These are phyloP conservation scores for Mellivora capensis DNA, from an alignment of 2,113 vertebrate species.

Conservation along the genomic window DNA sequence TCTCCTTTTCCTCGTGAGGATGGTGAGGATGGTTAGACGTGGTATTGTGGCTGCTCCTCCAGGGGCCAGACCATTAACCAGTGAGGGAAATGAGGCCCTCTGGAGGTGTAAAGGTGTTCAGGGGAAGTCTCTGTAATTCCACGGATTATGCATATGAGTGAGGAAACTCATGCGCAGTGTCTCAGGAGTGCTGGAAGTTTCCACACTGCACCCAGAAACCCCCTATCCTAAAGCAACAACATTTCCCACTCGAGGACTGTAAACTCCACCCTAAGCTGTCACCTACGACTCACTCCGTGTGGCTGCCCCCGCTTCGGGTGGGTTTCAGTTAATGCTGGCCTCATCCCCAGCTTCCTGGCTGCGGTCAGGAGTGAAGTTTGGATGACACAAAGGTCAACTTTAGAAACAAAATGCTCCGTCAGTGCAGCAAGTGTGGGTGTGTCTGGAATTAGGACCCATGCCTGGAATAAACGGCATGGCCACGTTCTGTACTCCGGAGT, in stretches of 20 bases:
- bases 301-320: background rate
- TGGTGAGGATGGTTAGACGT: background rate
- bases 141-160: background rate
- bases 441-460: background rate
- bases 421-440: background rate
- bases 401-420: constrained; percentile 28
- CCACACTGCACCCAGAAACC: background rate
- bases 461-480: background rate
- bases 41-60: background rate
- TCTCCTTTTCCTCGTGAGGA: background rate
- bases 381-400: constrained; percentile 33
- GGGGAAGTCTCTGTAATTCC: background rate
- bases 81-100: background rate
- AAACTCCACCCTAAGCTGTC: background rate
- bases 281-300: background rate
- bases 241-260: background rate
- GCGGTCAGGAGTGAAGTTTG: constrained; percentile 13
- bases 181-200: background rate
- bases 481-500: accelerated
- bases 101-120: background rate
- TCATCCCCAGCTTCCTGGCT: constrained; percentile 51
- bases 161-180: background rate
- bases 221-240: background rate
- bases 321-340: constrained; percentile 14
- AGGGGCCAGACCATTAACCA: background rate